Percentiles rank a stretch among this genome's conserved stretches.
Conservation (phyloP, 2,113 vertebrate genomes). For the Corynorhinus townsendii region DNA sequence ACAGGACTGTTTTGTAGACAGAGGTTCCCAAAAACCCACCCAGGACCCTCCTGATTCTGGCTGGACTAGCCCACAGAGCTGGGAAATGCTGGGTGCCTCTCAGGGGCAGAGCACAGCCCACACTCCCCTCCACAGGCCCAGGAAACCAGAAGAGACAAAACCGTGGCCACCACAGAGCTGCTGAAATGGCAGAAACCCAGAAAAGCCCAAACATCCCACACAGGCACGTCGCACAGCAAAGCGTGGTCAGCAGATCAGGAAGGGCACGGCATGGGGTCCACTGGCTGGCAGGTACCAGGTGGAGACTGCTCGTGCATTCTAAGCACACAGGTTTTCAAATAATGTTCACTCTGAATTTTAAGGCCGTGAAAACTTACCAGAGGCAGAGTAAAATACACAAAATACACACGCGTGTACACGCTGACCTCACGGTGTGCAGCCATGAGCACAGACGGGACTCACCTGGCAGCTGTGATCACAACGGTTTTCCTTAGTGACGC, state of each 20-base stretch:
- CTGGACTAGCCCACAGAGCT: neutral
- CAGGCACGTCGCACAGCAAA: rapidly evolving
- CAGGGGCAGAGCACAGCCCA: neutral
- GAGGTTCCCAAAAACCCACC: neutral
- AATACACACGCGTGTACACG: rapidly evolving
- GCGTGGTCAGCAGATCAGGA: neutral
- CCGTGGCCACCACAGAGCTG: neutral
- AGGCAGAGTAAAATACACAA: neutral
- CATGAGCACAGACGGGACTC: too few relatives aligned
- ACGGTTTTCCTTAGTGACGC: neutral
- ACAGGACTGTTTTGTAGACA: neutral
- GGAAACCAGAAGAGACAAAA: neutral
- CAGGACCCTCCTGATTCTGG: neutral
- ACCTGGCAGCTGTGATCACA: rapidly evolving
- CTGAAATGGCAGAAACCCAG: neutral
- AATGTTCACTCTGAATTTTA: neutral
- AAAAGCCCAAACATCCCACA: neutral
- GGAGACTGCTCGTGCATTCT: rapidly evolving
- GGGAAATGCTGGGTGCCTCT: rapidly evolving
- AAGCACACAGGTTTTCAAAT: neutral
- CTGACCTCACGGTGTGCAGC: neutral
- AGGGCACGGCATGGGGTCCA: too few relatives aligned
- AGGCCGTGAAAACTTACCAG: neutral
- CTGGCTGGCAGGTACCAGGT: neutral
- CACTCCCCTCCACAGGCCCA: rapidly evolving